Conservation (phyloP, 2,113 vertebrate genomes). For the Setophaga kirtlandii region DNA sequence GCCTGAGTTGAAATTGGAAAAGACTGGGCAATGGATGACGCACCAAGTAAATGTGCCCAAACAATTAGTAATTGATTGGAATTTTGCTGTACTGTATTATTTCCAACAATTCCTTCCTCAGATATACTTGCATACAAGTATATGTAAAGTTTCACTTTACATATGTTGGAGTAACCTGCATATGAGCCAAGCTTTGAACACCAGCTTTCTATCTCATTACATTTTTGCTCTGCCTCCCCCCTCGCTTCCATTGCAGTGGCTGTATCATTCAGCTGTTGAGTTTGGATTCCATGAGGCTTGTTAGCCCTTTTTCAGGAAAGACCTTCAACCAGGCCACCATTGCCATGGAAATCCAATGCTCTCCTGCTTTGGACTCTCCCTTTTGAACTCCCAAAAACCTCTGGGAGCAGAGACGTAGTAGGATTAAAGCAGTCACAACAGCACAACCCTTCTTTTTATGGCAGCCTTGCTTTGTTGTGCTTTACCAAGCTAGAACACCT, state of each 20-base stretch:
- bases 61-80: background rate
- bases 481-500: fast-evolving
- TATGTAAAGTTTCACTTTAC: background rate
- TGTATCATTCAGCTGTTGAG: background rate
- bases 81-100: background rate
- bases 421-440: background rate
- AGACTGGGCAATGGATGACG: background rate
- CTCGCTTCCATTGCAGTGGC: fast-evolving
- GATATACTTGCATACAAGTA: background rate
- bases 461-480: background rate
- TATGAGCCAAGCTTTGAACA: background rate
- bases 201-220: background rate
- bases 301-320: background rate
- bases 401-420: background rate
- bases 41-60: background rate
- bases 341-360: background rate
- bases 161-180: background rate
- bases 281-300: background rate
- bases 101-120: background rate
- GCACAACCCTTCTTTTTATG: background rate
- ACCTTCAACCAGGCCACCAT: background rate
- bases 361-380: background rate
- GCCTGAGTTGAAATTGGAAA: background rate
- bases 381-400: background rate
- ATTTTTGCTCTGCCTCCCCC: background rate